Percentiles rank a stretch among this genome's conserved stretches.
phyloP scores from a whole-genome alignment of 2,888 invertebrate species.

The Cremastinae sp. region DNA sequence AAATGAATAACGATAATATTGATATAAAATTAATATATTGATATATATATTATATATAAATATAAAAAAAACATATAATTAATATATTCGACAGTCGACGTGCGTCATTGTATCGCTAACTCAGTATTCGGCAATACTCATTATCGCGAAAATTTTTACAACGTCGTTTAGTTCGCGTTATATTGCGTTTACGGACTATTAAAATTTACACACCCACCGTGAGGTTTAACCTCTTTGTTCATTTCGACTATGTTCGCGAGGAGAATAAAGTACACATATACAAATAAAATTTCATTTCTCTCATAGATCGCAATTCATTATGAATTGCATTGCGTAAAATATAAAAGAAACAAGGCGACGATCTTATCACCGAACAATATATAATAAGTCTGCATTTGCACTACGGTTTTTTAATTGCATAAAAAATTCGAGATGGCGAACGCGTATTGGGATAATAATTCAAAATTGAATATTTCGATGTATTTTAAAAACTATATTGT shows the following conservation, averaged over 20 bases:
- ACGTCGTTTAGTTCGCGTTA: no score
- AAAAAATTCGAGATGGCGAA: conserved; percentile 38
- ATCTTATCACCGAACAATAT: conserved; percentile 54
- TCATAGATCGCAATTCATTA: no score
- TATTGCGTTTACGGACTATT: no score
- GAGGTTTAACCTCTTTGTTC: no score
- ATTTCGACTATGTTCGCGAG: no score
- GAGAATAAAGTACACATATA: no score
- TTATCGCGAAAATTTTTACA: no score
- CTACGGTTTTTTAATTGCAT: conserved; percentile 46
- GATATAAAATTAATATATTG: conserved; percentile 32
- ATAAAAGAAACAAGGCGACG: conserved; percentile 40
- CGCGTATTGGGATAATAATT: conserved; percentile 31
- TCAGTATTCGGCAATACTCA: conserved; percentile 46
- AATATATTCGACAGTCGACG: conserved; percentile 49
- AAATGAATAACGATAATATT: conserved; percentile 31
- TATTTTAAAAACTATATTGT: conserved; percentile 55
- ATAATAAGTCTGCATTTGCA: conserved; percentile 55
- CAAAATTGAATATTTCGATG: conserved; percentile 52
- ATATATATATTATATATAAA: no score
- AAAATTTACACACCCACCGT: no score
- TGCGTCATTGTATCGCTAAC: conserved; percentile 45
- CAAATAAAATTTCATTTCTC: no score
- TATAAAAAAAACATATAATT: no score
- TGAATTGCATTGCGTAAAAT: no score